A percentile compares a stretch with the other conserved stretches of the same genome.
These are phyloP conservation scores for Suncus etruscus DNA, from an alignment of 2,113 vertebrate genomes.

Conservation along the genomic window DNA sequence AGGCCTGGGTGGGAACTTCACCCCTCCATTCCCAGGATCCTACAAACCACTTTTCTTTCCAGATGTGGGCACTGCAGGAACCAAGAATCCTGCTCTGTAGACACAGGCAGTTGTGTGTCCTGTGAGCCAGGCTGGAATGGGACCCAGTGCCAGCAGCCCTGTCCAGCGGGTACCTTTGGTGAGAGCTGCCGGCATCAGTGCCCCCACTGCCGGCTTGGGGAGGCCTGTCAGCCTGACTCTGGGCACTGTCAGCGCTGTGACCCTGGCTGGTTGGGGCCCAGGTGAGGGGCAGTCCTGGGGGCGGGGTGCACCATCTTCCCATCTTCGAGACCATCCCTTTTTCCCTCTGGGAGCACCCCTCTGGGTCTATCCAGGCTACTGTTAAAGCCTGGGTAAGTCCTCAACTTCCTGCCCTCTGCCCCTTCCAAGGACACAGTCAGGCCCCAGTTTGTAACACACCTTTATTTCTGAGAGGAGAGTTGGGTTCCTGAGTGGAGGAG, in stretches of 20 bases:
- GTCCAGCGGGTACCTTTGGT: conserved; percentile 89
- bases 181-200: conserved; percentile 89
- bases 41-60: conserved; percentile 32
- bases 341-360: not conserved
- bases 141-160: conserved; percentile 90
- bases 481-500: not conserved
- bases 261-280: conserved; percentile 91
- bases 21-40: not conserved
- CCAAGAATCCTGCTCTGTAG: conserved; percentile 87
- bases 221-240: conserved; percentile 88
- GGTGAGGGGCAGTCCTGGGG: conserved; percentile 80
- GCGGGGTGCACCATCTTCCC: not conserved
- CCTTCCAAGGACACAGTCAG: not conserved
- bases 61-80: conserved; percentile 94
- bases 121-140: conserved; percentile 95
- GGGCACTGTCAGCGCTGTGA: conserved; percentile 92
- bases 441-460: not conserved
- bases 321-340: not conserved
- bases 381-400: not conserved
- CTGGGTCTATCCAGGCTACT: not conserved
- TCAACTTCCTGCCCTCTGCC: not conserved
- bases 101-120: conserved; percentile 91
- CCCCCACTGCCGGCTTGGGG: conserved; percentile 88
- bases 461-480: not conserved
- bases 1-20: not conserved